Base-by-base conservation (phyloP, 2,113 vertebrate genomes). In the Sarotherodon lohbergeri region DNA sequence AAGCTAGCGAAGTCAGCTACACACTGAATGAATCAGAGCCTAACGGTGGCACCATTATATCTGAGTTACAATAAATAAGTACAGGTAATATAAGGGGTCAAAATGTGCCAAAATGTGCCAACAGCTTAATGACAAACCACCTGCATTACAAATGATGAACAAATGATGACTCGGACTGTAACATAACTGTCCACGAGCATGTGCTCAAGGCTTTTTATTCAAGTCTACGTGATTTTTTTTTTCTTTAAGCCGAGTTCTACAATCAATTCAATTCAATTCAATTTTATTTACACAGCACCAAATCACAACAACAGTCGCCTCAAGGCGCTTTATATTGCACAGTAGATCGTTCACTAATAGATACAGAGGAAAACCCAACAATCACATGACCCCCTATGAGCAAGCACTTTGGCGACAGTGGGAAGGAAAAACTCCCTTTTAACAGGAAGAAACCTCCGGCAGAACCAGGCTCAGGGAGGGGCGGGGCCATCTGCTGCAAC, bases 401-500 rank as follows among this genome's bases (percentile, higher is more conserved):
- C n/a, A 55, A 55, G 50, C 19, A 52, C 19, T n/a, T 52, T 52
- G 9, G 19, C 5, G 9, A 22, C 52, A 22, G 19, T 54, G 52
- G 52, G 52, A 54, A 54, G 19, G 19, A 54, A 54, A 54, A 54
- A 22, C 52, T 11, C 1, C 52, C 48, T 50, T 50, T 50, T 50
- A 19, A 50, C 48, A 50, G 48, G 16, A 50, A 50, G 48, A 50
- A 50, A 50, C 48, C 16, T 4, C 4, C 2, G 0, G 2, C 16
- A 50, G 7, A 50, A 50, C 46, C 50, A 54, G 19, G 2, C 50
- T n/a, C 9, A n/a, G 5, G 19, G 19, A 54, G 50, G 50, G 50
- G 9, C 19, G 4, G 4, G 50, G 50, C 50, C 3, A 54, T n/a
- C 50, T 54, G 50, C 2, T 2, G 50, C 0, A 0, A 54, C 0